A percentile compares a stretch with the other conserved stretches of the same genome.
phyloP scores from a whole-genome alignment of 2,888 invertebrate genomes.

The Latrodectus hesperus region DNA sequence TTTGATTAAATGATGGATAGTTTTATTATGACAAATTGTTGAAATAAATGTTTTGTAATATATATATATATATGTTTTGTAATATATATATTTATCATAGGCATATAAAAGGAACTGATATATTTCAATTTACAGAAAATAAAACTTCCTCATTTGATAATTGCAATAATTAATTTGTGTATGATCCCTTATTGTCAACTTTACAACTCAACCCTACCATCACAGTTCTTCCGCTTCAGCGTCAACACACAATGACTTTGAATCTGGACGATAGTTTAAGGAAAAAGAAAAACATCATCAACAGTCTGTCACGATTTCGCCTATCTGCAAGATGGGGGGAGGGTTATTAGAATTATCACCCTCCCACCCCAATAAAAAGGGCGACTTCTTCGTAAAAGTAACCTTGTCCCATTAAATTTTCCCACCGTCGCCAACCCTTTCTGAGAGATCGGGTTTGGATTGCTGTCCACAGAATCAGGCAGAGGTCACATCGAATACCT shows the following conservation, averaged over 20 bases:
- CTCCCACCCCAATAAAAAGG: conserved; percentile 18
- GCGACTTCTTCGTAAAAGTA: conserved; percentile 34
- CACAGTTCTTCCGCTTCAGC: conserved; percentile 9
- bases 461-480: conserved; percentile 39
- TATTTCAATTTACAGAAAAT: too few species aligned
- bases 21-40: too few species aligned
- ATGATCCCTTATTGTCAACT: background rate
- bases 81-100: too few species aligned
- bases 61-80: too few species aligned
- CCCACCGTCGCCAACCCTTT: conserved; percentile 39
- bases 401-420: conserved; percentile 69
- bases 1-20: too few species aligned
- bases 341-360: background rate
- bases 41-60: too few species aligned
- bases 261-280: background rate
- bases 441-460: conserved; percentile 22
- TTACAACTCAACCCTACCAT: conserved; percentile 5
- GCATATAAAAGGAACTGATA: too few species aligned
- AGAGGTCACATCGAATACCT: conserved; percentile 29
- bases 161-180: too few species aligned
- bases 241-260: conserved; percentile 20
- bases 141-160: too few species aligned
- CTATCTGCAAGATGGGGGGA: conserved; percentile 6
- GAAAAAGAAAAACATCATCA: conserved; percentile 29
- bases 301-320: conserved; percentile 37